phyloP scores from a whole-genome alignment of 2,888 invertebrate genomes.

The Stenurella melanura region DNA sequence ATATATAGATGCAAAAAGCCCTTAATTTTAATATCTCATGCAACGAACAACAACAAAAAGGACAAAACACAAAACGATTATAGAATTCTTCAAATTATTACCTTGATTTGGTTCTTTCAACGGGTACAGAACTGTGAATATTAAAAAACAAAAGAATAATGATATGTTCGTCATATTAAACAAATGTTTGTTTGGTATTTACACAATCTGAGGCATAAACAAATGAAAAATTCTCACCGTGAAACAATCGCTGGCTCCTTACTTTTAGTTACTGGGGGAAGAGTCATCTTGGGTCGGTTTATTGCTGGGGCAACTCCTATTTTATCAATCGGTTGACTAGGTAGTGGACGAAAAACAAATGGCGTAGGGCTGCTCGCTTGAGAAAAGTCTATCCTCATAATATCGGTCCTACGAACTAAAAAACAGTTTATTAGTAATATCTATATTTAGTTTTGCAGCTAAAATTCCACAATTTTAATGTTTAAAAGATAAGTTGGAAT shows the following conservation, averaged over 20 bases:
- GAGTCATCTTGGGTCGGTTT: conserved; percentile 69
- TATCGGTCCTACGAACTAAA: conserved; percentile 46
- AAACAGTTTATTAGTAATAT: conserved; percentile 1
- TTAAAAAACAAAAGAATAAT: conserved; percentile 44
- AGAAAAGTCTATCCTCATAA: conserved; percentile 64
- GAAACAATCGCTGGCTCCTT: conserved; percentile 68
- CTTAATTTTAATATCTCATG: conserved; percentile 17
- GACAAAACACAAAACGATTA: conserved; percentile 31
- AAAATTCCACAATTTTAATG: background rate
- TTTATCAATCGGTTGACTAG: conserved; percentile 58
- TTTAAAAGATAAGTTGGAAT: background rate
- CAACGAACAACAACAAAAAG: conserved; percentile 19
- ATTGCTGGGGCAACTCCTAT: conserved; percentile 58
- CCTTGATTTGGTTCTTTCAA: conserved; percentile 58
- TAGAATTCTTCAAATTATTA: conserved; percentile 44
- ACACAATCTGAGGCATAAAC: conserved; percentile 42
- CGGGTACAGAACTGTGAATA: conserved; percentile 45
- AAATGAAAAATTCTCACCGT: conserved; percentile 62
- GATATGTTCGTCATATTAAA: conserved; percentile 29
- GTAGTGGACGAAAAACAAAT: conserved; percentile 66
- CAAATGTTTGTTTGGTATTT: conserved; percentile 42
- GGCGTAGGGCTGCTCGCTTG: conserved; percentile 57
- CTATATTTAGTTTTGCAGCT: background rate
- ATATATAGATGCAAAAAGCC: background rate
- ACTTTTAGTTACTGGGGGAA: conserved; percentile 66